phyloP scores from a whole-genome alignment of 1,140 invertebrate species.

The Eriocheir sinensis region DNA sequence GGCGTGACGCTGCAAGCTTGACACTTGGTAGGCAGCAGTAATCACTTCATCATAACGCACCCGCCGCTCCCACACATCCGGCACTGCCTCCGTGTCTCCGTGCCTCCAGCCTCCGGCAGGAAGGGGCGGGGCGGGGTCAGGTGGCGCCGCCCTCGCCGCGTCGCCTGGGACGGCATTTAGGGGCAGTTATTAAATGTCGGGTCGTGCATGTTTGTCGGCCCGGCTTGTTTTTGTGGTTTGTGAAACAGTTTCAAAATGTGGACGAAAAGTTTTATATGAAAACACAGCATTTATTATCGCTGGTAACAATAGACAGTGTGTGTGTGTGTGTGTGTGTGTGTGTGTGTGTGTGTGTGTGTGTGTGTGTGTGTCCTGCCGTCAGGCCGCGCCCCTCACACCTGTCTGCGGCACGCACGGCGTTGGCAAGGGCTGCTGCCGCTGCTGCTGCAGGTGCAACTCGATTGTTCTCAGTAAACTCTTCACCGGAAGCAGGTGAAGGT shows the following conservation, averaged over 20 bases:
- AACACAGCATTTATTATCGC: slow-evolving; percentile 25
- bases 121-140: not conserved
- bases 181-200: slow-evolving; percentile 23
- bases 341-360: not conserved
- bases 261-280: slow-evolving; percentile 8
- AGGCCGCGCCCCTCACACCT: not conserved
- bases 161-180: slow-evolving; percentile 19
- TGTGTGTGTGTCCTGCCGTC: not conserved
- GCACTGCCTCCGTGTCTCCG: not conserved
- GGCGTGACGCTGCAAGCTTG: slow-evolving; percentile 49
- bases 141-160: not conserved
- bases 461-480: slow-evolving; percentile 14
- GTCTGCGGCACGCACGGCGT: too few relatives aligned
- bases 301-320: slow-evolving; percentile 18
- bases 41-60: slow-evolving; percentile 38
- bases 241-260: not conserved
- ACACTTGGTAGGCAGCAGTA: slow-evolving; percentile 26
- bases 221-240: slow-evolving; percentile 15
- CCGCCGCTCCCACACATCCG: slow-evolving; percentile 29
- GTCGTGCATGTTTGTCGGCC: not conserved
- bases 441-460: slow-evolving; percentile 9
- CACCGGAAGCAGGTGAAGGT: slow-evolving; percentile 19
- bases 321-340: slow-evolving; percentile 4
- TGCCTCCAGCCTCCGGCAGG: too few relatives aligned
- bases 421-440: not conserved